A percentile compares a stretch with the other conserved stretches of the same genome.
Evolutionary conservation across 37 sponge, comb jelly and placozoan genomes (phyloP).

Genomic region (Beroe forskalii): DNA sequence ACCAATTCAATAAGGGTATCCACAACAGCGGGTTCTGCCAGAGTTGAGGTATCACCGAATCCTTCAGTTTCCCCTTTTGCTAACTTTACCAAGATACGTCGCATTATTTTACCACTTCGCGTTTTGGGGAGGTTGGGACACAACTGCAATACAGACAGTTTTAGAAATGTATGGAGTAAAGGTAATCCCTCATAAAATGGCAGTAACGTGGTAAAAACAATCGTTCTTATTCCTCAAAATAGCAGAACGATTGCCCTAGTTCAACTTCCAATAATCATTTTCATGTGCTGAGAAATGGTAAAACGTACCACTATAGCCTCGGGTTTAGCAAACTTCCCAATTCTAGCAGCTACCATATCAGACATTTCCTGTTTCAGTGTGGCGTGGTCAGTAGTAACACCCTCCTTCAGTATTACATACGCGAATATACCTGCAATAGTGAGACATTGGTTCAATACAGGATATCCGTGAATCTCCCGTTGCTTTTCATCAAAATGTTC

Average conservation of each 20-base stretch:
- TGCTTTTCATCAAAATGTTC: no score
- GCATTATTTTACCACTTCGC: constrained; percentile 99
- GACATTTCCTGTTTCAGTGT: constrained; percentile 67
- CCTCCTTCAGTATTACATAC: constrained; percentile 82
- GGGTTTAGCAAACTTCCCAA: constrained; percentile 90
- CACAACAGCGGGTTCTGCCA: constrained; percentile 87
- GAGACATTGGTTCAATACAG: neutral
- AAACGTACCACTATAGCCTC: constrained; percentile 76
- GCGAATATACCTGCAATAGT: constrained; percentile 69
- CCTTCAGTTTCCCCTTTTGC: constrained; percentile 72
- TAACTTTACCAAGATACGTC: constrained; percentile 87
- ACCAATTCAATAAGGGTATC: constrained; percentile 30
- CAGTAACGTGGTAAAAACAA: no score
- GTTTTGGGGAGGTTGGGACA: constrained; percentile 97
- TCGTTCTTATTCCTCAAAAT: no score
- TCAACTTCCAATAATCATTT: no score
- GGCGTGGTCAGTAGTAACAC: constrained; percentile 67
- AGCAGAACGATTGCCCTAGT: no score
- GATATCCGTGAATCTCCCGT: no score
- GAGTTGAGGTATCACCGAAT: constrained; percentile 89
- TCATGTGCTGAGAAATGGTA: no score
- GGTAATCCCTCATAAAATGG: no score
- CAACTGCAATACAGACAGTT: no score
- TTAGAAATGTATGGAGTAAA: no score
- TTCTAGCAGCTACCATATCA: constrained; percentile 66